Evolutionary conservation across 2,113 vertebrate species (phyloP).

Genomic region (Dipodomys stephensi): DNA sequence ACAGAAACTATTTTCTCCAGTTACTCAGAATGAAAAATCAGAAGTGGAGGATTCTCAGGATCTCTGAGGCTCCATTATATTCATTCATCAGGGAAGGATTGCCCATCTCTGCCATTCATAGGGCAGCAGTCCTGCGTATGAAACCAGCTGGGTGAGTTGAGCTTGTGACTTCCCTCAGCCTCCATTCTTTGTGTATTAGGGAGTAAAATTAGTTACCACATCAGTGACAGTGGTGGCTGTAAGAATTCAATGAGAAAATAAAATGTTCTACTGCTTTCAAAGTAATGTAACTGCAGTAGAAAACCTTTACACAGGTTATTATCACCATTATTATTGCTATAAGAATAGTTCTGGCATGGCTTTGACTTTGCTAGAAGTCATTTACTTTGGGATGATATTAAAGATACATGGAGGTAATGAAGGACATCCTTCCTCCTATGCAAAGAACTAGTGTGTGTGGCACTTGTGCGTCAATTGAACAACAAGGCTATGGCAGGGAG

Average conservation of each 20-base stretch:
- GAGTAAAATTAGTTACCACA: background rate
- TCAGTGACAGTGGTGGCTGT: background rate
- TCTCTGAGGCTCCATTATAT: background rate
- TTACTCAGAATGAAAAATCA: too few species aligned
- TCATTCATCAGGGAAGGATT: background rate
- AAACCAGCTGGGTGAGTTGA: background rate
- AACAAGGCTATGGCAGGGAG: background rate
- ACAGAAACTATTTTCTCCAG: too few species aligned
- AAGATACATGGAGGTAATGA: background rate
- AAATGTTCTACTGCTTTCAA: background rate
- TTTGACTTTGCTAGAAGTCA: background rate
- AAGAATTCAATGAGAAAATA: slow-evolving; percentile 27
- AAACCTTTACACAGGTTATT: background rate
- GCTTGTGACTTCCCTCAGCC: too few species aligned
- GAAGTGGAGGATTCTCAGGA: background rate
- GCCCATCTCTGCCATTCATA: background rate
- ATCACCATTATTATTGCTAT: background rate
- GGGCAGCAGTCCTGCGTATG: background rate
- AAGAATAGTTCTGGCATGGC: slow-evolving; percentile 8
- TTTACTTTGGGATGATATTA: background rate
- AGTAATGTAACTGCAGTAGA: background rate
- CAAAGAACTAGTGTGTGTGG: background rate
- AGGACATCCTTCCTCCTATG: background rate
- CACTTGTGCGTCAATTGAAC: background rate
- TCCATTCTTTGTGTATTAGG: background rate